Evolutionary conservation across 2,888 invertebrate species (phyloP).

Genomic region (Plagodis pulveraria): DNA sequence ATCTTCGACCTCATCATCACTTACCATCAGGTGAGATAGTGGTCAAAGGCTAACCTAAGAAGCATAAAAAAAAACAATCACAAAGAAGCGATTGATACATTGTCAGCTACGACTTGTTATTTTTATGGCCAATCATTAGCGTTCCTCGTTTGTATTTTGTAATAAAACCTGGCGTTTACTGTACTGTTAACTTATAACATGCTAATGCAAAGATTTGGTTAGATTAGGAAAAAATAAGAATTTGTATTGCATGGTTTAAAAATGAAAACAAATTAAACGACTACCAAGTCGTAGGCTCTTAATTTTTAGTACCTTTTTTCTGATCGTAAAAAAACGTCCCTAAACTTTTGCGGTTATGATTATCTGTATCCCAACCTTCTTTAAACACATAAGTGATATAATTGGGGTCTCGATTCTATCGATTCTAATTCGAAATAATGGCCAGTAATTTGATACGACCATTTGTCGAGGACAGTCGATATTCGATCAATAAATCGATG

Average conservation of each 20-base stretch:
- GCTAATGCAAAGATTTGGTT: conserved; percentile 44
- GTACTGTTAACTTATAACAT: conserved; percentile 51
- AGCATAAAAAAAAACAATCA: too few relatives aligned
- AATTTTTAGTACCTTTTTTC: conserved; percentile 40
- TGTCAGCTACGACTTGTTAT: conserved; percentile 45
- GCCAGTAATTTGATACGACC: conserved; percentile 80
- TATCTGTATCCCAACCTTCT: conserved; percentile 73
- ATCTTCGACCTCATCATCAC: too few relatives aligned
- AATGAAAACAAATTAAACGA: conserved; percentile 50
- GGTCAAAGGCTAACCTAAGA: too few relatives aligned
- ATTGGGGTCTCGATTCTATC: conserved; percentile 82
- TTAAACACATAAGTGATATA: conserved; percentile 85
- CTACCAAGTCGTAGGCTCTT: conserved; percentile 21
- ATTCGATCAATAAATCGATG: conserved; percentile 84
- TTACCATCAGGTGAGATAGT: too few relatives aligned
- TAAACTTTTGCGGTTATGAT: conserved; percentile 72
- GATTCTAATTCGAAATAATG: conserved; percentile 84
- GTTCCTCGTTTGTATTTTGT: conserved; percentile 68
- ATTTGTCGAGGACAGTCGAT: conserved; percentile 84
- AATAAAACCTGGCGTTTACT: conserved; percentile 63
- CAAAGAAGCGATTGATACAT: conserved; percentile 53
- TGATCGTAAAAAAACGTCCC: conserved; percentile 42
- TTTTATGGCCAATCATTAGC: conserved; percentile 74
- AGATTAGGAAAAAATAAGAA: conserved; percentile 15
- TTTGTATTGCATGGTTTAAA: conserved; percentile 32